These are phyloP conservation scores for Conger conger DNA, from an alignment of 2,113 vertebrate genomes.

Conservation along the genomic window DNA sequence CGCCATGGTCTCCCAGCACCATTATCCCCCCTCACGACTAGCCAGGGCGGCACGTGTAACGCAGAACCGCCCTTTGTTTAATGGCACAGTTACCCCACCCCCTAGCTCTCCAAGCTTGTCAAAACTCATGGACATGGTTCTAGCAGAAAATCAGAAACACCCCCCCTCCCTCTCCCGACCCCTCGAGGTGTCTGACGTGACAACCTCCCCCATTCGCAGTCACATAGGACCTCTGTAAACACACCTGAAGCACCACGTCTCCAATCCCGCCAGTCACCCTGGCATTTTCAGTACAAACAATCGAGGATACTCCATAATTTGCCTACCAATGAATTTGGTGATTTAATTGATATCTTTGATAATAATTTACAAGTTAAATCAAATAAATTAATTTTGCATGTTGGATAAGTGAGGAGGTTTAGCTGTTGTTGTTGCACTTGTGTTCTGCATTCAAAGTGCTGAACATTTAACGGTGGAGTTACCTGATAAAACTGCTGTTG, in stretches of 20 bases:
- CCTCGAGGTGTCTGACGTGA: not conserved
- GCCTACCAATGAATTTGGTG: too few species aligned
- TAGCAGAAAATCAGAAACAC: not conserved
- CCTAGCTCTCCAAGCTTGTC: not conserved
- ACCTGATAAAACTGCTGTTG: too few species aligned
- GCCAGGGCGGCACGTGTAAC: slow-evolving; percentile 41
- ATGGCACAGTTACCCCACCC: slow-evolving; percentile 34
- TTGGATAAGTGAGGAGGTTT: too few species aligned
- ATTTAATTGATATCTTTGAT: too few species aligned
- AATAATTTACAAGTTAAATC: too few species aligned
- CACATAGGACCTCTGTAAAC: not conserved
- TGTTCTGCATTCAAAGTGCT: too few species aligned
- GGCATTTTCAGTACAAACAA: too few species aligned
- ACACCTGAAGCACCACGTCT: not conserved
- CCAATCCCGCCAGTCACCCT: not conserved
- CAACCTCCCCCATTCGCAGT: not conserved
- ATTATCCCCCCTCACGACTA: slow-evolving; percentile 40
- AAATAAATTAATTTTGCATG: too few species aligned
- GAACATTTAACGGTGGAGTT: too few species aligned
- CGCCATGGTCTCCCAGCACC: slow-evolving; percentile 19
- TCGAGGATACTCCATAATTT: not conserved
- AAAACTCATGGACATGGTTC: not conserved
- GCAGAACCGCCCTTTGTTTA: slow-evolving; percentile 43
- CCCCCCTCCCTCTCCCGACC: too few species aligned
- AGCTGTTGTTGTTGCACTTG: too few species aligned